A percentile compares a stretch with the other conserved stretches of the same genome.
These are phyloP conservation scores for Rutilus rutilus DNA, from an alignment of 2,113 vertebrate genomes.

Conservation along the genomic window DNA sequence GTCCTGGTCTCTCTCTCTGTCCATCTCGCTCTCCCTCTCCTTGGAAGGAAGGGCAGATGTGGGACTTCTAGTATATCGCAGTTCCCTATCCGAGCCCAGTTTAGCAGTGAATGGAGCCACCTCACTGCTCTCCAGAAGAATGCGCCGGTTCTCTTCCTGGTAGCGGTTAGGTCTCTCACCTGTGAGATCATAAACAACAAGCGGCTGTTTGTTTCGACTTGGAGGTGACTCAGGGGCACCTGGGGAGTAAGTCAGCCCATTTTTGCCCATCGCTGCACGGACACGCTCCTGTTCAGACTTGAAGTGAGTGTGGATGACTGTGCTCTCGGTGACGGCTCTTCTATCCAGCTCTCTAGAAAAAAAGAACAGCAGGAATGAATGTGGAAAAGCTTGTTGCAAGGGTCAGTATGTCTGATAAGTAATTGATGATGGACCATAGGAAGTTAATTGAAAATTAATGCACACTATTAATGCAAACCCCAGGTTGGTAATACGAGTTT, in stretches of 20 bases:
- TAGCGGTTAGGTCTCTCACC: conserved; percentile 81
- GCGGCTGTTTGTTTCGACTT: conserved; percentile 73
- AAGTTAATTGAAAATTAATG: not conserved
- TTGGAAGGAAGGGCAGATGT: conserved; percentile 70
- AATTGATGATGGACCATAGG: not conserved
- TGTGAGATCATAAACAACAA: conserved; percentile 50
- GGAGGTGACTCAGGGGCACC: conserved; percentile 77
- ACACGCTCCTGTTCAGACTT: conserved; percentile 80
- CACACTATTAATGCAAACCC: not conserved
- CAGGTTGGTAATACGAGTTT: not conserved
- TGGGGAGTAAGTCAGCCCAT: conserved; percentile 79
- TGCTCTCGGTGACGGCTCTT: conserved; percentile 77
- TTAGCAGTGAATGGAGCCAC: conserved; percentile 85
- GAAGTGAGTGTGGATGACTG: conserved; percentile 66
- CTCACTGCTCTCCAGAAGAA: conserved; percentile 88
- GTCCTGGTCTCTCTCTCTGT: conserved; percentile 73
- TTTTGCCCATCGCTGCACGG: conserved; percentile 74
- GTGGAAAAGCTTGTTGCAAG: not conserved
- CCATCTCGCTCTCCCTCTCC: conserved; percentile 47
- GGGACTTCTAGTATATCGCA: conserved; percentile 56
- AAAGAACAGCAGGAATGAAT: conserved; percentile 42
- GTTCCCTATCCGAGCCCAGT: conserved; percentile 61
- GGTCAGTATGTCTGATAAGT: not conserved
- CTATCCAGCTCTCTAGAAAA: conserved; percentile 81
- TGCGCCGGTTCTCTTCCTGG: conserved; percentile 84